A percentile compares a stretch with the other conserved stretches of the same genome.
phyloP scores from a whole-genome alignment of 2,113 vertebrate genomes.

The Hassar affinis region DNA sequence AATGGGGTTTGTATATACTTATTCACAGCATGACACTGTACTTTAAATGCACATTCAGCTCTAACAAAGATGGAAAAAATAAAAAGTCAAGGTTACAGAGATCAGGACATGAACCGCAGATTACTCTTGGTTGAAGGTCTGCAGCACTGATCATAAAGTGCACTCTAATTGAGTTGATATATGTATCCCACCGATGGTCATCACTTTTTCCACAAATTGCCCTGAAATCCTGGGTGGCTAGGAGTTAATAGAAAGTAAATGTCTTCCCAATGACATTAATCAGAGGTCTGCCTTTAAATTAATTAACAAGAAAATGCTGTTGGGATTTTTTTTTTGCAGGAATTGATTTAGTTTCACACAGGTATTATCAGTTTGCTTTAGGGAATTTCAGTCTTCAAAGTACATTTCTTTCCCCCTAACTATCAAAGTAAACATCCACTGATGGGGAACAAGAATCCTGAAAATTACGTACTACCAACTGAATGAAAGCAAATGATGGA shows the following conservation, averaged over 20 bases:
- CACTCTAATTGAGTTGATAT: constrained; percentile 50
- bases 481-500: constrained; percentile 66
- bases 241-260: constrained; percentile 50
- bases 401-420: constrained; percentile 33
- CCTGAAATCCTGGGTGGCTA: constrained; percentile 29
- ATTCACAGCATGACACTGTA: neutral
- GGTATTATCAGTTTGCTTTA: constrained; percentile 41
- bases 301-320: constrained; percentile 40
- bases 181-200: constrained; percentile 42
- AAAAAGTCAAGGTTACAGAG: constrained; percentile 16
- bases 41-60: neutral
- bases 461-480: constrained; percentile 58
- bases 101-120: neutral
- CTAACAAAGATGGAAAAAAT: neutral
- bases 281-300: constrained; percentile 36
- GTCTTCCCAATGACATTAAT: constrained; percentile 46
- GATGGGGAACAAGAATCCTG: constrained; percentile 42
- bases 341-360: constrained; percentile 49
- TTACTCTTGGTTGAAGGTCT: constrained; percentile 39
- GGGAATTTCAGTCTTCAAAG: constrained; percentile 42
- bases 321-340: neutral
- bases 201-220: constrained; percentile 23
- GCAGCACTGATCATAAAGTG: constrained; percentile 41
- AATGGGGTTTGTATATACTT: neutral
- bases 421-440: constrained; percentile 49